Evolutionary conservation across 2,113 vertebrate genomes (phyloP).

Genomic region (Bujurquina vittata): DNA sequence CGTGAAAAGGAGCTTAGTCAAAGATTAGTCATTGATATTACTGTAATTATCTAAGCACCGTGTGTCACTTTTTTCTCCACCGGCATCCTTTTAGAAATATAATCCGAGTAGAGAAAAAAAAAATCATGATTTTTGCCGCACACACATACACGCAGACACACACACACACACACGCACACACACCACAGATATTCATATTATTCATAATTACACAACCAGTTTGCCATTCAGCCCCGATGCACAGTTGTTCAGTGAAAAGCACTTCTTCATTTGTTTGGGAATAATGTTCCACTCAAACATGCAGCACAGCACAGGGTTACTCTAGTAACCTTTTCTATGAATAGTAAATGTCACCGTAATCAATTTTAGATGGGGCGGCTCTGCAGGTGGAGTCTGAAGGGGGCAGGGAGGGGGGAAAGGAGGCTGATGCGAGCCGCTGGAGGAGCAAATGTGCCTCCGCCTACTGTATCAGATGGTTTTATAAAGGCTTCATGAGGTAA

Average conservation of each 20-base stretch:
- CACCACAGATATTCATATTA: slow-evolving; percentile 23
- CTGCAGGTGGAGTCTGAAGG: slow-evolving; percentile 62
- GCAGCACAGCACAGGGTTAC: slow-evolving; percentile 56
- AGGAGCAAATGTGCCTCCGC: slow-evolving; percentile 13
- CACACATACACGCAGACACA: neutral
- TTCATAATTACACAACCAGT: slow-evolving; percentile 46
- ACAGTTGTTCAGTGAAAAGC: slow-evolving; percentile 38
- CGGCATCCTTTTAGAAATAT: neutral
- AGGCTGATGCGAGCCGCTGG: slow-evolving; percentile 17
- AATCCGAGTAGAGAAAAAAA: neutral
- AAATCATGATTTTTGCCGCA: neutral
- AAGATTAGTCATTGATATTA: neutral
- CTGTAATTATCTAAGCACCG: neutral
- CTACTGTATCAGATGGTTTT: slow-evolving; percentile 13
- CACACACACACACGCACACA: neutral
- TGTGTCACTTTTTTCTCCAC: neutral
- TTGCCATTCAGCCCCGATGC: slow-evolving; percentile 42
- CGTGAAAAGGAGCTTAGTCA: neutral
- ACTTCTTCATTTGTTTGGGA: slow-evolving; percentile 58
- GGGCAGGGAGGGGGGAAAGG: slow-evolving; percentile 14
- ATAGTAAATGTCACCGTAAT: slow-evolving; percentile 76
- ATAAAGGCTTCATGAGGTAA: slow-evolving; percentile 21
- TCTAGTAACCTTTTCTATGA: slow-evolving; percentile 73
- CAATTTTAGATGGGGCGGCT: slow-evolving; percentile 71
- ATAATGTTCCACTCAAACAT: slow-evolving; percentile 64